A percentile compares a stretch with the other conserved stretches of the same genome.
These are phyloP conservation scores for Amphimedon queenslandica DNA, from an alignment of 37 sponge, comb jelly and placozoan genomes.

Conservation along the genomic window DNA sequence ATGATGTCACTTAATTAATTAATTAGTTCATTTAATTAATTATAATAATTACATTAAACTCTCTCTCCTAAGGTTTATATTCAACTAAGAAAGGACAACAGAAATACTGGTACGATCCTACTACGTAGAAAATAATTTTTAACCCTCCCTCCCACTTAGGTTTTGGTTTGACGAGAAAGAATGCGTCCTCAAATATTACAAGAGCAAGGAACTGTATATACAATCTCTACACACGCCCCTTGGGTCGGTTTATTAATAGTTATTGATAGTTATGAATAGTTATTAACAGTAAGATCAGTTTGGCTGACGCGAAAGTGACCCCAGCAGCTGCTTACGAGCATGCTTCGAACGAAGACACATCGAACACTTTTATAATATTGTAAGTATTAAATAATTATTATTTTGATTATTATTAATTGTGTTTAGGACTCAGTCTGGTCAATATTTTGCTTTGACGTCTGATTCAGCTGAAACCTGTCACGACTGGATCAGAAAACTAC, in stretches of 20 bases:
- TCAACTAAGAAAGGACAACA: too few relatives aligned
- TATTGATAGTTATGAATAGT: conserved; percentile 2
- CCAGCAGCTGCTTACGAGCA: conserved; percentile 13
- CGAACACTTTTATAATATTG: neutral
- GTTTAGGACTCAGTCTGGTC: conserved; percentile 15
- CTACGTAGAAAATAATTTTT: too few relatives aligned
- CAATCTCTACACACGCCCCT: conserved; percentile 26
- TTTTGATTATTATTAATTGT: too few relatives aligned
- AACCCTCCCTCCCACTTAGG: too few relatives aligned
- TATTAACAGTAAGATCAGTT: conserved; percentile 33
- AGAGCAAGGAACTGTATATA: conserved; percentile 19
- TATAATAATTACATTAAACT: too few relatives aligned
- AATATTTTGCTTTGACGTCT: conserved; percentile 26
- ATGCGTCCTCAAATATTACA: conserved; percentile 59
- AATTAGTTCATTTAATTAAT: too few relatives aligned
- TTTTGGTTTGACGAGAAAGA: conserved; percentile 71
- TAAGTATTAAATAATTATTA: too few relatives aligned
- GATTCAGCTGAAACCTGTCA: conserved; percentile 10
- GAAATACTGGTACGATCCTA: too few relatives aligned
- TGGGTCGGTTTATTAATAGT: conserved; percentile 20
- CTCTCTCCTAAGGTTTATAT: too few relatives aligned
- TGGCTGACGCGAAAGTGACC: conserved; percentile 53
- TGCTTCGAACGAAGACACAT: neutral
- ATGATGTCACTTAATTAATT: too few relatives aligned
- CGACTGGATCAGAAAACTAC: conserved; percentile 53